phyloP scores from a whole-genome alignment of 2,888 invertebrate species.

The Tetropium fuscum region DNA sequence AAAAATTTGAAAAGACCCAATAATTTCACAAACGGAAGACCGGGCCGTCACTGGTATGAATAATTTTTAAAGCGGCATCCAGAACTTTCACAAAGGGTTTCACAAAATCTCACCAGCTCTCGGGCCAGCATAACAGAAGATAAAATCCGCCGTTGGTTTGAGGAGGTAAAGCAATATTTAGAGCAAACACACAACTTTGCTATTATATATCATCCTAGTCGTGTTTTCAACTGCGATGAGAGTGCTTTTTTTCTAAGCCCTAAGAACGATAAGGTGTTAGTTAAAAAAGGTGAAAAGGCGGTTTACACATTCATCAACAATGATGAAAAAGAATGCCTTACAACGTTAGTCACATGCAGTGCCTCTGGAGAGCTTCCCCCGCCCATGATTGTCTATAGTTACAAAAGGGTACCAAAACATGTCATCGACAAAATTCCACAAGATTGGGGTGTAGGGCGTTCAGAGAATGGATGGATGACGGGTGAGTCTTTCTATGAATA shows the following conservation, averaged over 20 bases:
- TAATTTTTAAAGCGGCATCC: conserved; percentile 56
- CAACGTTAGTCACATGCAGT: not conserved
- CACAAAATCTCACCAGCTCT: conserved; percentile 45
- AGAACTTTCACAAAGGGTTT: conserved; percentile 46
- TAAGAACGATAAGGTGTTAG: conserved; percentile 36
- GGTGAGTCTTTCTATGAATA: conserved; percentile 11
- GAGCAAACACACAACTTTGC: not conserved
- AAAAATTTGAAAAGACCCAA: conserved; percentile 36
- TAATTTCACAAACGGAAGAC: conserved; percentile 52
- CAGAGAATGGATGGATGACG: conserved; percentile 13
- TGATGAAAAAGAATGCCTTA: conserved; percentile 10
- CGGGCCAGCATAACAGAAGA: not conserved
- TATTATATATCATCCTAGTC: conserved; percentile 13
- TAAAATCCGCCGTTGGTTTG: not conserved
- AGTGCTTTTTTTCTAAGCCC: conserved; percentile 38
- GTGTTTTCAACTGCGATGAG: conserved; percentile 38
- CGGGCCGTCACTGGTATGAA: conserved; percentile 58
- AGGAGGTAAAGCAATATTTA: conserved; percentile 4
- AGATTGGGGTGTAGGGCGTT: conserved; percentile 8
- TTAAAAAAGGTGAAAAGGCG: conserved; percentile 34
- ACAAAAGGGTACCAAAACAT: not conserved
- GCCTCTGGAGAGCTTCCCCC: not conserved
- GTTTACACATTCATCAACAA: conserved; percentile 35
- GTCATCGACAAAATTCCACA: not conserved
- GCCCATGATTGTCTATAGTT: not conserved